Percentiles rank a stretch among this genome's conserved stretches.
These are phyloP conservation scores for Odontocolon sp. DNA, from an alignment of 2,888 invertebrate genomes.

Conservation along the genomic window DNA sequence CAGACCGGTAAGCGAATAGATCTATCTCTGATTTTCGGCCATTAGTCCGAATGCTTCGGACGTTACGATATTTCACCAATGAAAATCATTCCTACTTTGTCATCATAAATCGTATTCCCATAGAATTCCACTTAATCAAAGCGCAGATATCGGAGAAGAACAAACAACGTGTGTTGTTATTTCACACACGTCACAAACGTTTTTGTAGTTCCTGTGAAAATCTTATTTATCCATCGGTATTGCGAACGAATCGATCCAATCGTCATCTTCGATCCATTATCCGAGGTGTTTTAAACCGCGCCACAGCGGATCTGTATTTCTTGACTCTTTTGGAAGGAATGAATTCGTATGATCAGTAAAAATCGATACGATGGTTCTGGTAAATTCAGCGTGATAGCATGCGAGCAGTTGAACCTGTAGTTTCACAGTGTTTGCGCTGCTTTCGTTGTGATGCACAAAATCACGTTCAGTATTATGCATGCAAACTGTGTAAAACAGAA, in stretches of 20 bases:
- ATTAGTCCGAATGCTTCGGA: not conserved
- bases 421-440: slow-evolving; percentile 35
- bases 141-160: slow-evolving; percentile 10
- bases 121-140: slow-evolving; percentile 8
- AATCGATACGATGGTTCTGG: slow-evolving; percentile 12
- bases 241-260: slow-evolving; percentile 16
- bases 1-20: slow-evolving; percentile 19
- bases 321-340: slow-evolving; percentile 15
- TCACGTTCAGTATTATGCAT: slow-evolving; percentile 64
- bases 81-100: slow-evolving; percentile 6
- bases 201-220: not conserved
- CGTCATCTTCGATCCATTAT: slow-evolving; percentile 12
- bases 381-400: slow-evolving; percentile 8
- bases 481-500: slow-evolving; percentile 44
- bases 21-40: not conserved
- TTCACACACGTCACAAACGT: slow-evolving; percentile 3
- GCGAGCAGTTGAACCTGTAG: slow-evolving; percentile 19
- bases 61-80: not conserved
- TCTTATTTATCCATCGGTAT: not conserved
- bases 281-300: slow-evolving; percentile 16
- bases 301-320: slow-evolving; percentile 12
- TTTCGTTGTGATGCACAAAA: slow-evolving; percentile 61
- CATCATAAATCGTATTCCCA: slow-evolving; percentile 8
- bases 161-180: not conserved
- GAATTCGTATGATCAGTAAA: slow-evolving; percentile 12